phyloP scores from a whole-genome alignment of 37 sponge, comb jelly and placozoan species.

The Diacarnus erythraeanus region DNA sequence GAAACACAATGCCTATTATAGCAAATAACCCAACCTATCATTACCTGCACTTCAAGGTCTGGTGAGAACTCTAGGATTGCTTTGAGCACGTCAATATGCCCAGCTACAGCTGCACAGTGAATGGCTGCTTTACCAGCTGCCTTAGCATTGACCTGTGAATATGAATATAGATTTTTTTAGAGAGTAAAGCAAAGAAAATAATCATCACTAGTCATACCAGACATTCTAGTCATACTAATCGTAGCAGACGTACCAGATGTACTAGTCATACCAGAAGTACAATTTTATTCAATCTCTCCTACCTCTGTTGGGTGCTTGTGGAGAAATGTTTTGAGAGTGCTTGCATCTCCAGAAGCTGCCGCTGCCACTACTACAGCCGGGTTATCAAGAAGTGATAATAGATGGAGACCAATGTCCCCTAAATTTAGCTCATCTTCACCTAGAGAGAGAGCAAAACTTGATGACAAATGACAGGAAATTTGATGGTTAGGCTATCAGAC shows the following conservation, averaged over 20 bases:
- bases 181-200: background rate
- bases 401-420: constrained; percentile 45
- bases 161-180: background rate
- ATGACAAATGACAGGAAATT: too few species aligned
- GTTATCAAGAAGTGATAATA: constrained; percentile 60
- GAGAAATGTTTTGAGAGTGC: constrained; percentile 46
- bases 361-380: constrained; percentile 72
- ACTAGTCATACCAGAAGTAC: background rate
- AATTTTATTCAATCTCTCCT: too few species aligned
- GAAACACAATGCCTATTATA: too few species aligned
- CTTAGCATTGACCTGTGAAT: constrained; percentile 68
- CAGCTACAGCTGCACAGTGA: constrained; percentile 74
- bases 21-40: too few species aligned
- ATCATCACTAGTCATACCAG: background rate
- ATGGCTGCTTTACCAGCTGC: constrained; percentile 79
- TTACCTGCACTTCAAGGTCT: constrained; percentile 73
- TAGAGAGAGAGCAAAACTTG: too few species aligned
- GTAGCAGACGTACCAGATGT: too few species aligned
- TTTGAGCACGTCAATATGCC: constrained; percentile 51
- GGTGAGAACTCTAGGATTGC: constrained; percentile 69
- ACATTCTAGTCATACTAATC: too few species aligned
- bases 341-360: constrained; percentile 59
- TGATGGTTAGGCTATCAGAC: too few species aligned
- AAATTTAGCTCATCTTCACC: constrained; percentile 11
- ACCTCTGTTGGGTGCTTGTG: constrained; percentile 50